Conservation (phyloP, 2,888 invertebrate genomes). For the Leptarthrus brevirostris region DNA sequence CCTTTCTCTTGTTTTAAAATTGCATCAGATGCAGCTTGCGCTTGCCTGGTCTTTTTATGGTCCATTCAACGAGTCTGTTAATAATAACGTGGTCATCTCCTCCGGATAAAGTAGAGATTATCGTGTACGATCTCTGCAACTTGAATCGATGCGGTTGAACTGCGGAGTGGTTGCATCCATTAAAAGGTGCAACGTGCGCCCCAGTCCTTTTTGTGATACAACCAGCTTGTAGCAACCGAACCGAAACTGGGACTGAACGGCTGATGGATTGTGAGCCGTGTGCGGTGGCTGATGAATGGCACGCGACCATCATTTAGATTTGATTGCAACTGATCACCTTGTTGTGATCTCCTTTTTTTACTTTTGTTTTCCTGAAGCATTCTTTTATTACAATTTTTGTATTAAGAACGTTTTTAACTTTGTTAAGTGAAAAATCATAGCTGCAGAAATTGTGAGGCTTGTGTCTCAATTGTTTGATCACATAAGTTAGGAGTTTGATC, state of each 20-base stretch:
- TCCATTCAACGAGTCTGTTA: constrained; percentile 15
- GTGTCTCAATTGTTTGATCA: no score
- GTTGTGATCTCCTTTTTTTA: background rate
- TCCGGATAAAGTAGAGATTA: background rate
- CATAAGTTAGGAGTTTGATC: no score
- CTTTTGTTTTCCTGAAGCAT: background rate
- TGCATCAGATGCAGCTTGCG: background rate
- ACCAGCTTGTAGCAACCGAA: constrained; percentile 32
- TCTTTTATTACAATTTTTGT: no score
- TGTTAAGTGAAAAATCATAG: no score
- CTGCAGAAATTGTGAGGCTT: no score
- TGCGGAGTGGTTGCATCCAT: constrained; percentile 3
- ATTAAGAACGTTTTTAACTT: no score
- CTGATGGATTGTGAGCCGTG: constrained; percentile 14
- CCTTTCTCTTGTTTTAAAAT: background rate
- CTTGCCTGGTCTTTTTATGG: background rate
- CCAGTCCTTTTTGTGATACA: constrained; percentile 13
- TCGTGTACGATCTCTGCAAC: constrained; percentile 1
- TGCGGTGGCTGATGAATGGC: constrained; percentile 11
- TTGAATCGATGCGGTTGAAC: background rate
- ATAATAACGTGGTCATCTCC: constrained; percentile 6
- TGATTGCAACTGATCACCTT: constrained; percentile 35
- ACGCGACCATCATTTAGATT: constrained; percentile 44
- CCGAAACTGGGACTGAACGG: background rate
- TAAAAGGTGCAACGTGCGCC: constrained; percentile 42